Conservation (phyloP, 2,888 invertebrate species). For the Nebria salina region DNA sequence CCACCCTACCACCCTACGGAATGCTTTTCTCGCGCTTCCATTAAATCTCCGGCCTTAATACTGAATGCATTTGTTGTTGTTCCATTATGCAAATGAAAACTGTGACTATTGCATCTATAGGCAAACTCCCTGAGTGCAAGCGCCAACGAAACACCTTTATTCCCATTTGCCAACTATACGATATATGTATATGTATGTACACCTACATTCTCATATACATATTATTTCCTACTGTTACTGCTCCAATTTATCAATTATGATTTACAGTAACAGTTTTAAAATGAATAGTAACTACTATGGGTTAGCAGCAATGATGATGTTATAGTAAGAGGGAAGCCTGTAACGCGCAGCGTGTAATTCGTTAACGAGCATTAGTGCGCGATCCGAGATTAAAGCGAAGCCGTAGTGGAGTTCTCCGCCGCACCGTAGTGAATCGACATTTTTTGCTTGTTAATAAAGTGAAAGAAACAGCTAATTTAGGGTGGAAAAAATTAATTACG, state of each 20-base stretch:
- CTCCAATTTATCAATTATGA: too few species aligned
- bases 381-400: slow-evolving; percentile 28
- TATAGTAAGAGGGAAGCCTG: background rate
- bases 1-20: slow-evolving; percentile 32
- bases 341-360: slow-evolving; percentile 11
- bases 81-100: slow-evolving; percentile 66
- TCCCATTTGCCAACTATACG: too few species aligned
- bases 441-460: slow-evolving; percentile 44
- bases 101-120: slow-evolving; percentile 48
- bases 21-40: slow-evolving; percentile 54
- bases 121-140: too few species aligned
- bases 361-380: slow-evolving; percentile 35
- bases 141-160: too few species aligned
- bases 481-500: slow-evolving; percentile 38
- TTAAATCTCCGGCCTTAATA: slow-evolving; percentile 65
- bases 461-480: slow-evolving; percentile 40
- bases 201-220: too few species aligned
- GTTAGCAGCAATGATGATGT: too few species aligned
- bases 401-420: background rate
- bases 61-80: slow-evolving; percentile 66
- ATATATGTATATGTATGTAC: too few species aligned
- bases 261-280: too few species aligned
- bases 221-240: too few species aligned
- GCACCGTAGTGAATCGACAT: slow-evolving; percentile 4
- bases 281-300: too few species aligned